These are phyloP conservation scores for Diaperis boleti DNA, from an alignment of 2,888 invertebrate genomes.

Conservation along the genomic window DNA sequence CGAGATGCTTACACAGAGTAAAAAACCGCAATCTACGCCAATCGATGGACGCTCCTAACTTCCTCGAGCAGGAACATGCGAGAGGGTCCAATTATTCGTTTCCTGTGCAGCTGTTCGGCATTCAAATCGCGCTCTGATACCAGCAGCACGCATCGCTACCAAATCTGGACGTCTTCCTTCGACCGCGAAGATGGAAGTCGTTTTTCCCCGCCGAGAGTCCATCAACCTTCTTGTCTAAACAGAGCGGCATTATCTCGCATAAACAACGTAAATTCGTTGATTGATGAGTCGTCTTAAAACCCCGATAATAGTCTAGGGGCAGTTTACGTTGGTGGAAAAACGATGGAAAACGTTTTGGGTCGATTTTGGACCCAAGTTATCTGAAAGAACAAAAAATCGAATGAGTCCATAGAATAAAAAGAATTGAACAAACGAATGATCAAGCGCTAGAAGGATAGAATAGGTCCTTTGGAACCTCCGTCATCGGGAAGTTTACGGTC, in stretches of 20 bases:
- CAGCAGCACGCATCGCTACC: background rate
- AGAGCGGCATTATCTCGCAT: conserved; percentile 21
- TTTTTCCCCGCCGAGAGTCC: background rate
- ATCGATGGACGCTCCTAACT: too few relatives aligned
- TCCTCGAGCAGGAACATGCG: conserved; percentile 49
- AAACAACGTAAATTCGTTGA: conserved; percentile 24
- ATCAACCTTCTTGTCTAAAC: conserved; percentile 29
- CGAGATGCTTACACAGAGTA: too few relatives aligned
- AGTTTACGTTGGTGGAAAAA: background rate
- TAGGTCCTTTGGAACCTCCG: background rate
- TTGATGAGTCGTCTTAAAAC: conserved; percentile 23
- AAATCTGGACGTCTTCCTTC: background rate
- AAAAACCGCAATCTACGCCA: too few relatives aligned
- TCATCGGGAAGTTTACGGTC: background rate
- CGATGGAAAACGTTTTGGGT: background rate
- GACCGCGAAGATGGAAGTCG: too few relatives aligned
- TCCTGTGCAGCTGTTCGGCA: conserved; percentile 51
- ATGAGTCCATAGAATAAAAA: too few relatives aligned
- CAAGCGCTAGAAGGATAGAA: too few relatives aligned
- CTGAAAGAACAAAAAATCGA: too few relatives aligned
- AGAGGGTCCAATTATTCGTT: conserved; percentile 49
- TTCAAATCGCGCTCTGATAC: conserved; percentile 24
- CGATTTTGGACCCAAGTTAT: too few relatives aligned
- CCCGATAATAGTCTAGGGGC: conserved; percentile 10
- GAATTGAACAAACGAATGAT: too few relatives aligned